Base-by-base conservation (phyloP, 2,888 invertebrate species). In the Caenorhabditis sulstoni region DNA sequence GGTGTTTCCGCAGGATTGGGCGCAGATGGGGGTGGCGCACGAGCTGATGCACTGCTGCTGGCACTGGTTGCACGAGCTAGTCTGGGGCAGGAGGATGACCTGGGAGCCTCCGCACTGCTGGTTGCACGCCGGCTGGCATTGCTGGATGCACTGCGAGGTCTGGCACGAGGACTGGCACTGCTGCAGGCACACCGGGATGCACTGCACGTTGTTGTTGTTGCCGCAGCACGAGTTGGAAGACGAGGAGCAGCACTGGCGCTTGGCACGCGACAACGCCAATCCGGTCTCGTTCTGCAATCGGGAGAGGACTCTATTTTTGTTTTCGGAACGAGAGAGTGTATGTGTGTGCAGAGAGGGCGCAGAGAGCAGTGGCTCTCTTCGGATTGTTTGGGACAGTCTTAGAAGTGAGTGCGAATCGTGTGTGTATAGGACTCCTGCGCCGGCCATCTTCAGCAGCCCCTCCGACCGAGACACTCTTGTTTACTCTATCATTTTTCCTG, bases 161-260 rank as follows among this genome's bases (percentile, higher is more conserved):
- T 81, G 67, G 75, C 85, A 86, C 5, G 84, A 80, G 44, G 23
- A 45, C 50, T 82, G 83, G 62, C 85, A 86, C 64, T 85, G 85
- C 73, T 85, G 85, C 35, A 85, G 78, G 53, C 85, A 85, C 12
- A 83, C 73, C 22, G 85, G 85, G 20, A 84, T 70, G 71, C 85
- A 85, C 37, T 80, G 71, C 39, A 68, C 66, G 76, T 68, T 67
- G 61, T 75, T 71, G 75, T 74, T 77, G 50, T 66, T 73, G 37
- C 79, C 77, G 49, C 85, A 85, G 76, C 83, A 84, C 35, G 76
- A 77, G 66, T 81, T 82, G 49, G 84, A 81, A n/a, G 71, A 65
- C 8, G 81, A 75, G 39, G 78, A 77, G 66, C 85, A 85, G 71
- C 86, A 86, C 59, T 85, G 85, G 55, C 85, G 73, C 81, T 85